Evolutionary conservation across 2,113 vertebrate species (phyloP).

Genomic region (Parotia lawesii): DNA sequence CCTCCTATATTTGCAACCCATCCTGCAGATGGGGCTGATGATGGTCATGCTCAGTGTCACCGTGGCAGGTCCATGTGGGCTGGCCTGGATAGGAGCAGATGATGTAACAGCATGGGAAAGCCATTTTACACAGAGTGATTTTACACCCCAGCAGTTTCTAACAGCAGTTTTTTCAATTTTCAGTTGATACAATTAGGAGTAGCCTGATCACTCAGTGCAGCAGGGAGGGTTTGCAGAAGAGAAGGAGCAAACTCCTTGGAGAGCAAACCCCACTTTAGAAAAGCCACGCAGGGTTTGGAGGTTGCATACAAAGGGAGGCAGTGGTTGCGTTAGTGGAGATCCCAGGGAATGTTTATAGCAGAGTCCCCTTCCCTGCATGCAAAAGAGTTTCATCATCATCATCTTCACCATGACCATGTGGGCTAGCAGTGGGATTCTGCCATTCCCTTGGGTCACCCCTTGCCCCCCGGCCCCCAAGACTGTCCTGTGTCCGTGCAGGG

Average conservation of each 20-base stretch:
- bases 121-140: neutral
- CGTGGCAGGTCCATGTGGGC: neutral
- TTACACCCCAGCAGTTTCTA: neutral
- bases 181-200: neutral
- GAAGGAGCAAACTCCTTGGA: neutral
- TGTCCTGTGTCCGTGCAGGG: neutral
- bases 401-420: slow-evolving; percentile 20
- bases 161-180: neutral
- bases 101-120: neutral
- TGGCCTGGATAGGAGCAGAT: neutral
- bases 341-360: neutral
- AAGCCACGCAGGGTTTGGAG: neutral
- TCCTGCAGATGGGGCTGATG: neutral
- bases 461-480: neutral
- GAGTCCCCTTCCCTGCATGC: slow-evolving; percentile 30
- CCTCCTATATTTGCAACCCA: neutral
- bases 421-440: slow-evolving; percentile 39
- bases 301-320: neutral
- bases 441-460: slow-evolving; percentile 25
- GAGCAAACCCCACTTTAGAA: neutral
- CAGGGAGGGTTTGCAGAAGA: neutral
- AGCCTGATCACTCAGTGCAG: neutral
- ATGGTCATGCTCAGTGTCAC: neutral
- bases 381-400: slow-evolving; percentile 26
- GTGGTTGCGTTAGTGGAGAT: neutral